Percentiles rank a stretch among this genome's conserved stretches.
Conservation (phyloP, 1,140 invertebrate genomes). For the Anastatus disparis region DNA sequence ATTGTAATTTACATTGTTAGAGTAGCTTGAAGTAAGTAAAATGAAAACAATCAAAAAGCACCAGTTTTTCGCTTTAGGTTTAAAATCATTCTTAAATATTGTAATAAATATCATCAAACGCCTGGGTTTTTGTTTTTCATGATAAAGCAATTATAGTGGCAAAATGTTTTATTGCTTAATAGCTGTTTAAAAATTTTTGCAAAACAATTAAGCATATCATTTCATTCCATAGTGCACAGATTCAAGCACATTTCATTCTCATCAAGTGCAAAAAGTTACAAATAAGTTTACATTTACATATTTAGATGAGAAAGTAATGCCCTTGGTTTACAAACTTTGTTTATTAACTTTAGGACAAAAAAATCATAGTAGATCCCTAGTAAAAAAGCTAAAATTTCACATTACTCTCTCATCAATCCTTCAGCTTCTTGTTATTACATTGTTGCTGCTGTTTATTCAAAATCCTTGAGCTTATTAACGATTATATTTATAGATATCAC, state of each 20-base stretch:
- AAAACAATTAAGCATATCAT: not conserved
- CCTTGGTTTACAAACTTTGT: no score
- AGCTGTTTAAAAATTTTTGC: not conserved
- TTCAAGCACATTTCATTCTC: not conserved
- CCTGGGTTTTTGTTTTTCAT: not conserved
- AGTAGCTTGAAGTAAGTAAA: constrained; percentile 20
- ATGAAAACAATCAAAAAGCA: not conserved
- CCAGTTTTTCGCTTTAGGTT: not conserved
- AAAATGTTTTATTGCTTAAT: not conserved
- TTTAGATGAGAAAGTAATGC: not conserved
- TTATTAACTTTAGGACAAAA: not conserved
- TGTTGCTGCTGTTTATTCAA: not conserved
- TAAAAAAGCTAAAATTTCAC: not conserved
- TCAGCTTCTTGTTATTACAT: constrained; percentile 18
- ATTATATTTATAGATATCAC: constrained; percentile 77
- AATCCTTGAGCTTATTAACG: no score
- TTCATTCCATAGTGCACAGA: not conserved
- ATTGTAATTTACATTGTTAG: constrained; percentile 9
- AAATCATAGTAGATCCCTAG: not conserved
- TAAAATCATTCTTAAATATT: not conserved
- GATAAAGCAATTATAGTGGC: not conserved
- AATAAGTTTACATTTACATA: not conserved
- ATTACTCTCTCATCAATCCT: not conserved
- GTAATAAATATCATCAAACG: not conserved
- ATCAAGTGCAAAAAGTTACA: not conserved